These are phyloP conservation scores for Hoplostethus atlanticus DNA, from an alignment of 2,797 vertebrate species.

Conservation along the genomic window DNA sequence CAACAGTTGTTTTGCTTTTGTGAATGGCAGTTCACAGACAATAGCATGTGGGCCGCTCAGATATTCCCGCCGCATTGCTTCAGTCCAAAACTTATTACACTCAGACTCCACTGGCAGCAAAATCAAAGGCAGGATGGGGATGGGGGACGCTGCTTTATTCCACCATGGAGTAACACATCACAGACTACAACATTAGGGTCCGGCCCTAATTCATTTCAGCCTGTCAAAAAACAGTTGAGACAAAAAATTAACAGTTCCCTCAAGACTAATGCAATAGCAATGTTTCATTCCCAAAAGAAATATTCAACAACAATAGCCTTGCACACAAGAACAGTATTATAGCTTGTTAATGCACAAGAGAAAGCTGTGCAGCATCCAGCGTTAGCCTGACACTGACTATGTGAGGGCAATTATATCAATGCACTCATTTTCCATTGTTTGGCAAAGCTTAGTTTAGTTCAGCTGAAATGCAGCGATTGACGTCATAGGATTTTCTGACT, in stretches of 20 bases:
- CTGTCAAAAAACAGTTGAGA: constrained; percentile 45
- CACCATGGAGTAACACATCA: constrained; percentile 62
- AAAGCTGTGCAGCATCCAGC: constrained; percentile 26
- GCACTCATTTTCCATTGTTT: constrained; percentile 56
- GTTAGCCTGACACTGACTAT: constrained; percentile 17
- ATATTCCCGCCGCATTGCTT: constrained; percentile 60
- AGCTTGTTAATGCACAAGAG: constrained; percentile 43
- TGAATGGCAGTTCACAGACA: constrained; percentile 73
- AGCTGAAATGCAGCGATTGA: constrained; percentile 52
- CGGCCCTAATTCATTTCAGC: constrained; percentile 65
- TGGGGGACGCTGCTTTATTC: constrained; percentile 54
- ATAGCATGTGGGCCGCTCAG: constrained; percentile 65
- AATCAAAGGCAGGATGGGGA: constrained; percentile 71
- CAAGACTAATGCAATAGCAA: constrained; percentile 16
- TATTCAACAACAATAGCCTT: constrained; percentile 25
- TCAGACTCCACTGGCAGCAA: constrained; percentile 70
- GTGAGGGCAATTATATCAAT: constrained; percentile 53
- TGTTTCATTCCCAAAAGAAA: constrained; percentile 21
- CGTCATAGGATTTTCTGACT: constrained; percentile 57
- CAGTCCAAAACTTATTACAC: constrained; percentile 75
- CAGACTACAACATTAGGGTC: constrained; percentile 48
- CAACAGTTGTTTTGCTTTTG: constrained; percentile 77
- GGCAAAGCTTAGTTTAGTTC: constrained; percentile 47
- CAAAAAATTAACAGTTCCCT: constrained; percentile 40
- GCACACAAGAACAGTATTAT: not conserved